Evolutionary conservation across 2,888 invertebrate species (phyloP).

Genomic region (Machimus rusticus): DNA sequence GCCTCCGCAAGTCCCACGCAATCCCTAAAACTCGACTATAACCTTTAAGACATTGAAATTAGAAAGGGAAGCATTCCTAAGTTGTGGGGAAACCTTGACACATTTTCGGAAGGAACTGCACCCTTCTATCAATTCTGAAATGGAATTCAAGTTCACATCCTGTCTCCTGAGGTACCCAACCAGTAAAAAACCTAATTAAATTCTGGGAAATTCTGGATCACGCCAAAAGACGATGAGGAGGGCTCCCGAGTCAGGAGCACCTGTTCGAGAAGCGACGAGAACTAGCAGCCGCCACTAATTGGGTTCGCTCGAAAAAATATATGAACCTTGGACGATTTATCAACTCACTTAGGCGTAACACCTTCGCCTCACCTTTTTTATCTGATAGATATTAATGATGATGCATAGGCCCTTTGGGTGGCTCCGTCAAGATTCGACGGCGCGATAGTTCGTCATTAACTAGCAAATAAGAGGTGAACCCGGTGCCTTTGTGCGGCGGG

Average conservation of each 20-base stretch:
- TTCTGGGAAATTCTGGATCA: not conserved
- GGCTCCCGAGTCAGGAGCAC: not conserved
- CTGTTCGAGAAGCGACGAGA: not conserved
- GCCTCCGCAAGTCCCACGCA: not conserved
- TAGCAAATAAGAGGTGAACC: not conserved
- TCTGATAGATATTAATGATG: slow-evolving; percentile 26
- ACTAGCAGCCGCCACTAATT: slow-evolving; percentile 17
- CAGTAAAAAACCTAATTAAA: slow-evolving; percentile 17
- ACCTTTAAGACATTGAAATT: not conserved
- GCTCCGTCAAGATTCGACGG: not conserved
- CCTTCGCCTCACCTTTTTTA: slow-evolving; percentile 30
- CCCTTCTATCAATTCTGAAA: not conserved
- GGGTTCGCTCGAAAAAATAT: not conserved
- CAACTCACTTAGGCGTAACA: slow-evolving; percentile 39
- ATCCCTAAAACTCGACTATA: not conserved
- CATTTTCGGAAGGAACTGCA: not conserved
- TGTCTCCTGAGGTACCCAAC: not conserved
- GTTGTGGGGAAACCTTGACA: not conserved
- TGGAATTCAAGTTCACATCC: not conserved
- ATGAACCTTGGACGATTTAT: slow-evolving; percentile 26
- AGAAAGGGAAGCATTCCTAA: not conserved
- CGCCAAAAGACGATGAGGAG: not conserved
- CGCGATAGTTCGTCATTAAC: slow-evolving; percentile 22
- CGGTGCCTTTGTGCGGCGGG: not conserved
- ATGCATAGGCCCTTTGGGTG: slow-evolving; percentile 33